phyloP scores from a whole-genome alignment of 2,797 vertebrate genomes.

The Macropus fuliginosus region DNA sequence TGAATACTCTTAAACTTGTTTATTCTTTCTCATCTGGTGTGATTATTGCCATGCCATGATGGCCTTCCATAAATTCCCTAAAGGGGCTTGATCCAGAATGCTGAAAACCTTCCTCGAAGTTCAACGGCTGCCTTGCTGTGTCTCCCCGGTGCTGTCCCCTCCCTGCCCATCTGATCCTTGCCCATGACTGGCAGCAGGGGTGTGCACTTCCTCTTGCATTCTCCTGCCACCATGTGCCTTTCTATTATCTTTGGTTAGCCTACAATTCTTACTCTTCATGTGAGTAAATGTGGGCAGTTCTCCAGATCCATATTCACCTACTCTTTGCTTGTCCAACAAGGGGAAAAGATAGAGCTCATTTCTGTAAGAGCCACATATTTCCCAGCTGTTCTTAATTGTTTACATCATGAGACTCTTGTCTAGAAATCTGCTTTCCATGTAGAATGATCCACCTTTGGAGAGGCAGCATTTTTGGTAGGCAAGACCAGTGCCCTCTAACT shows the following conservation, averaged over 20 bases:
- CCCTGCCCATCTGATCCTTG: neutral
- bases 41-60: neutral
- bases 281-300: conserved; percentile 11
- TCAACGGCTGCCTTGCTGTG: too few species aligned
- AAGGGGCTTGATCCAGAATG: neutral
- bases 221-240: neutral
- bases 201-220: neutral
- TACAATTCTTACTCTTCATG: neutral
- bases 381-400: neutral
- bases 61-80: neutral
- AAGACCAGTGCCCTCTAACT: neutral
- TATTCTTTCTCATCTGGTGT: neutral
- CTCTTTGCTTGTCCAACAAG: neutral
- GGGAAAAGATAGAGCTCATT: neutral
- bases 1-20: neutral
- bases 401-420: neutral
- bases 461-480: neutral
- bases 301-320: neutral
- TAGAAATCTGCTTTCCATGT: neutral
- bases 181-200: neutral
- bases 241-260: neutral
- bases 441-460: neutral
- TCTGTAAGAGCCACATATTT: neutral
- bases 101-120: neutral
- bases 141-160: neutral